Conservation (phyloP, 2,888 invertebrate genomes). For the Drosophila crucigera region DNA sequence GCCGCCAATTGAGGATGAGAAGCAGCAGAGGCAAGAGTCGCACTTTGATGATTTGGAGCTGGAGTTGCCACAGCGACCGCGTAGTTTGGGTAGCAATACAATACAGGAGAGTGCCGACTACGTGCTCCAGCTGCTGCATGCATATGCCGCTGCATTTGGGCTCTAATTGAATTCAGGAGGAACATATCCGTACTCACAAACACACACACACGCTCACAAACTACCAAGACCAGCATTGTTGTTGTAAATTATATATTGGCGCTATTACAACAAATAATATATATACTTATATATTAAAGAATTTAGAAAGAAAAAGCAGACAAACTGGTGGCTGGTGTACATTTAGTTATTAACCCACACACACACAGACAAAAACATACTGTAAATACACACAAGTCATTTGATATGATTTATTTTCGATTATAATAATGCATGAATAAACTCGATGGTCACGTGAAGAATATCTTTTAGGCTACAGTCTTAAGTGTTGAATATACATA, state of each 20-base stretch:
- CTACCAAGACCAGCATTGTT: constrained; percentile 31
- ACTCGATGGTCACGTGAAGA: constrained; percentile 30
- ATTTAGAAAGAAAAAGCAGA: constrained; percentile 37
- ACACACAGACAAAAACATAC: background rate
- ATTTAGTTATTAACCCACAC: constrained; percentile 38
- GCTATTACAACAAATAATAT: constrained; percentile 26
- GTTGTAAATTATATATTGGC: constrained; percentile 33
- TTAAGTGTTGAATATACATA: constrained; percentile 73
- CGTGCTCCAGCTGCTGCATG: constrained; percentile 67
- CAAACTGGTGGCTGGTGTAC: constrained; percentile 31
- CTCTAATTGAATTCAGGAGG: constrained; percentile 37
- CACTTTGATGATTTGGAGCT: constrained; percentile 48
- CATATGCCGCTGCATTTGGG: constrained; percentile 69
- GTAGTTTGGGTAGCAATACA: constrained; percentile 65
- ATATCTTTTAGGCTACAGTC: constrained; percentile 55
- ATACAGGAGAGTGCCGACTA: constrained; percentile 72
- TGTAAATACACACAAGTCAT: constrained; percentile 70
- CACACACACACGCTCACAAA: constrained; percentile 25
- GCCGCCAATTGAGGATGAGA: constrained; percentile 7
- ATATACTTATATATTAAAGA: constrained; percentile 21
- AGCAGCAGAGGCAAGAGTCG: constrained; percentile 26
- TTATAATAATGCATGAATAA: constrained; percentile 35
- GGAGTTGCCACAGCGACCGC: constrained; percentile 62
- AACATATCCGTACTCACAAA: constrained; percentile 46
- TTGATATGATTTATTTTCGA: constrained; percentile 70